phyloP scores from a whole-genome alignment of 2,888 invertebrate species.

The Acrobasis consociella region DNA sequence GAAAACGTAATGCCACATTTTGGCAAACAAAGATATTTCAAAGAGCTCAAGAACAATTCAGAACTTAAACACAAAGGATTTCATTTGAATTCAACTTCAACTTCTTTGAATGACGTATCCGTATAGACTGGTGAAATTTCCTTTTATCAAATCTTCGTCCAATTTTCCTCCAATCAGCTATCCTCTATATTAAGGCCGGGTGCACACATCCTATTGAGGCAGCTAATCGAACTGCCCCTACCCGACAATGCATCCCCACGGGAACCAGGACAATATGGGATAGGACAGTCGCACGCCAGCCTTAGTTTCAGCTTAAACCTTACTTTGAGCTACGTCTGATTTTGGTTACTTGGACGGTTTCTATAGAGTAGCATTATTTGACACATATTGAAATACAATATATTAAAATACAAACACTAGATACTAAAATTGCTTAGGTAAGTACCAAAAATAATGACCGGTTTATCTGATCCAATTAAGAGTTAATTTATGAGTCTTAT shows the following conservation, averaged over 20 bases:
- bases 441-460: too few species aligned
- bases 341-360: neutral
- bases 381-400: too few species aligned
- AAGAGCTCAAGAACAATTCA: neutral
- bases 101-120: conserved; percentile 1
- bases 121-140: conserved; percentile 14
- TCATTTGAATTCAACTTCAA: conserved; percentile 3
- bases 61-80: conserved; percentile 1
- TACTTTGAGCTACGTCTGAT: neutral
- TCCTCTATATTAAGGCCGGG: conserved; percentile 6
- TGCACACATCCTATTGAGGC: conserved; percentile 20
- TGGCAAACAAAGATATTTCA: too few species aligned
- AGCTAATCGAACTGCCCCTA: conserved; percentile 26
- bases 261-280: conserved; percentile 19
- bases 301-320: neutral
- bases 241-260: conserved; percentile 19
- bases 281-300: conserved; percentile 11
- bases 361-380: too few species aligned
- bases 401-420: too few species aligned
- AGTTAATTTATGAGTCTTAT: too few species aligned
- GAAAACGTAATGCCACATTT: too few species aligned
- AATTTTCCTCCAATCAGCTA: conserved; percentile 19
- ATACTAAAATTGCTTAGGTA: too few species aligned
- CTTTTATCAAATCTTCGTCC: conserved; percentile 19
- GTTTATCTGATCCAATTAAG: too few species aligned